phyloP scores from a whole-genome alignment of 2,113 vertebrate species.

The Tetrao urogallus region DNA sequence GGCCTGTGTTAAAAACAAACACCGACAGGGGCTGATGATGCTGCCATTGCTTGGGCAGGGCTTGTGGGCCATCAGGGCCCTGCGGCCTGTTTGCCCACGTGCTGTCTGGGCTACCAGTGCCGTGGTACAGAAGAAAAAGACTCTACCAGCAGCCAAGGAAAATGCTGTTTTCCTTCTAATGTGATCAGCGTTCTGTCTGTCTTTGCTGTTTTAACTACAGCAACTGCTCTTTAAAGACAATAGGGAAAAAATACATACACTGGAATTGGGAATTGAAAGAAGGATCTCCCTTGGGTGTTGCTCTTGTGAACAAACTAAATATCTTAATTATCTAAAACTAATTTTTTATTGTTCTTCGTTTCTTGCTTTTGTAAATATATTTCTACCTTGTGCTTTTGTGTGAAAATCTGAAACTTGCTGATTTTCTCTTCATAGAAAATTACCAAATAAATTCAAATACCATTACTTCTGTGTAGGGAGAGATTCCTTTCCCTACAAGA shows the following conservation, averaged over 20 bases:
- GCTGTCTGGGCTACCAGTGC: background rate
- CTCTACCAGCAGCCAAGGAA: background rate
- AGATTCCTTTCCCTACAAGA: fast-evolving
- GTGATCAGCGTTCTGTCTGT: fast-evolving
- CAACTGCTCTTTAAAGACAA: background rate
- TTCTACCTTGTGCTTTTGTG: background rate
- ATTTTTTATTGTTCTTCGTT: background rate
- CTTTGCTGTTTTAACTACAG: background rate
- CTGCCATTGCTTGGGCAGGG: background rate
- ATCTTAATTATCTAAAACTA: background rate
- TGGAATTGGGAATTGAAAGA: background rate
- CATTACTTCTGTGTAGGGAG: background rate
- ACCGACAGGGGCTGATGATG: fast-evolving
- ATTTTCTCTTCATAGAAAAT: background rate
- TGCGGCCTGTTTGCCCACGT: fast-evolving
- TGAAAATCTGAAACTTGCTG: background rate
- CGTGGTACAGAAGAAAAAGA: background rate
- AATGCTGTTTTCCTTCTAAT: background rate
- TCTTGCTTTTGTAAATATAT: background rate
- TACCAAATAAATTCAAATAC: background rate
- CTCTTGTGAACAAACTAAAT: background rate
- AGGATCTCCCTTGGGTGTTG: background rate
- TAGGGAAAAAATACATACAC: background rate
- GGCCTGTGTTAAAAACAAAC: background rate
- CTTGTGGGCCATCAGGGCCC: background rate